Base-by-base conservation (phyloP, 1,140 invertebrate species). In the Neotoxoptera formosana region DNA sequence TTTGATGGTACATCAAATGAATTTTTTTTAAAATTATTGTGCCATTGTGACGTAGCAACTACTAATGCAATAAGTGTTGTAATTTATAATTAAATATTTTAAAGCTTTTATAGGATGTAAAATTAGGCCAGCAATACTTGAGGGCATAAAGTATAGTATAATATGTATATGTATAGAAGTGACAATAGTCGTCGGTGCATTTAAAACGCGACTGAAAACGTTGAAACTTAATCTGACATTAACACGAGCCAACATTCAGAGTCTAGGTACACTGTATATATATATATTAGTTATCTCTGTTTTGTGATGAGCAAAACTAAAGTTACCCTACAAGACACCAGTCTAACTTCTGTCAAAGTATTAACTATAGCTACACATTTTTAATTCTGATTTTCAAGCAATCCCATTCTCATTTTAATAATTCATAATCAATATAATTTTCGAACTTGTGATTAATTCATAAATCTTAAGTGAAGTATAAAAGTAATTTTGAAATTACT, bases 201-300 rank as follows among this genome's bases (percentile, higher is more conserved):
- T 34, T 48, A 48, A 53, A 53, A 36, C 34, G 3, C 7, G 47
- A 21, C 48, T 53, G n/a, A 9, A 48, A 51, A 89, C 48, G 48
- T 89, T 53, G 87, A 89, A 89, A 89, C 48, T 89, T 89, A 89
- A 89, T 89, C 87, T 89, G 87, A 89, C 87, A 89, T 89, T 88
- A 51, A 51, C 48, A 89, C 51, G 34, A 89, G 20, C n/a, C n/a
- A 53, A 25, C n/a, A 89, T 89, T 53, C 36, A 51, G 20, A 88
- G n/a, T 88, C 25, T 25, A 87, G 48, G 30, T 87, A 87, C 48
- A 51, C n/a, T 53, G 2, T 88, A 88, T 51, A 86, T 41, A 4
- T 83, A 83, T 8, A 53, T 47, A 34, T 53, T 89, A 89, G 87
- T 53, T 89, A 34, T n/a, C 60, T 34, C 30, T 76, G 60, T 76